Percentiles rank a stretch among this genome's conserved stretches.
Conservation (phyloP, 2,113 vertebrate species). For the Pangasianodon gigas region DNA sequence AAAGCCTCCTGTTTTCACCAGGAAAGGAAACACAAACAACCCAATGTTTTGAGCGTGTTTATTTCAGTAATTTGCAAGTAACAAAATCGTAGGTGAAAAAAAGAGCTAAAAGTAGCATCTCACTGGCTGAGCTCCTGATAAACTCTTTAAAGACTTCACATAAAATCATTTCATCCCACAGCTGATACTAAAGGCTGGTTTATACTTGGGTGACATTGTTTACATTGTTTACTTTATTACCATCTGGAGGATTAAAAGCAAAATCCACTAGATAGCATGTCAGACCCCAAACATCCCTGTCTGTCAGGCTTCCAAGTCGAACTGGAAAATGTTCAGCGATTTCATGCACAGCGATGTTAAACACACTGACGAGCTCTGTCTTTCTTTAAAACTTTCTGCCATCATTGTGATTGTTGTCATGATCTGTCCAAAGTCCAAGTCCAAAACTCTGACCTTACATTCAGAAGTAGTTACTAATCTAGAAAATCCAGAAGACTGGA, state of each 20-base stretch:
- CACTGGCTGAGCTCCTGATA: neutral
- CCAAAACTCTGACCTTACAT: neutral
- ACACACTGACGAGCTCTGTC: neutral
- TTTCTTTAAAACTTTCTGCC: neutral
- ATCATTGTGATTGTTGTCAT: neutral
- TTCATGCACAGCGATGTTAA: neutral
- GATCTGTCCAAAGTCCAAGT: neutral
- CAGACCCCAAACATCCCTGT: neutral
- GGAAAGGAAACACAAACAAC: neutral
- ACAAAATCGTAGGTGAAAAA: neutral
- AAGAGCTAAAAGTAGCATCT: neutral
- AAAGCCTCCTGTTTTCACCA: conserved; percentile 20
- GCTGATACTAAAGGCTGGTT: neutral
- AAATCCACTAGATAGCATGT: too few relatives aligned
- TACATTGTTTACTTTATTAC: neutral
- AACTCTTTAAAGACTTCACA: neutral
- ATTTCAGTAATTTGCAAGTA: neutral
- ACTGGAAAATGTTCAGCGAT: neutral
- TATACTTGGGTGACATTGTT: neutral
- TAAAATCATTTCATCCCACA: neutral
- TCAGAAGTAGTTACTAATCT: neutral
- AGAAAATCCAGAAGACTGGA: neutral
- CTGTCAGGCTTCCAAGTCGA: neutral
- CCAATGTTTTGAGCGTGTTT: neutral
- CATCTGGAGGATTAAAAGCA: neutral